Evolutionary conservation across 2,113 vertebrate species (phyloP).

Genomic region (Brachyistius frenatus): DNA sequence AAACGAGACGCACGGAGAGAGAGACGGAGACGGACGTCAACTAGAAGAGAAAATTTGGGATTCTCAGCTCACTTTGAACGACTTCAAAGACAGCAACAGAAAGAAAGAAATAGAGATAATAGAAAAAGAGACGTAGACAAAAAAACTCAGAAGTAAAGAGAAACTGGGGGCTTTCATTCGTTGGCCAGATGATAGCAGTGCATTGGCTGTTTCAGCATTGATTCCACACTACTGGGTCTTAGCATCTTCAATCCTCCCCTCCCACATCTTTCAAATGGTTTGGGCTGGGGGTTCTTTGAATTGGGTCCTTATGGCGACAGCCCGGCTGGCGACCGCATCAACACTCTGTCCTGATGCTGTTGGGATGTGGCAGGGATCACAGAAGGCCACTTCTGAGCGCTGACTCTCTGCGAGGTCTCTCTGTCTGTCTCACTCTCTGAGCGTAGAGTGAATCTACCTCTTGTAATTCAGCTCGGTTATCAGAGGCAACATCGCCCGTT

Average conservation of each 20-base stretch:
- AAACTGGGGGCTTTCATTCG: slow-evolving; percentile 49
- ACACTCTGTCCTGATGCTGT: slow-evolving; percentile 74
- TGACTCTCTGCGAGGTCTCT: slow-evolving; percentile 51
- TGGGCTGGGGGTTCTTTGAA: slow-evolving; percentile 74
- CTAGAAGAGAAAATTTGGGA: slow-evolving; percentile 56
- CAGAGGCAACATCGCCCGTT: not conserved
- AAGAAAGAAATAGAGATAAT: slow-evolving; percentile 50
- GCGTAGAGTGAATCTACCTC: slow-evolving; percentile 20
- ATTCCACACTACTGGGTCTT: slow-evolving; percentile 58
- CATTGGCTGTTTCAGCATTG: slow-evolving; percentile 43
- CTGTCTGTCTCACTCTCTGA: slow-evolving; percentile 42
- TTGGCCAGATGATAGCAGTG: slow-evolving; percentile 23
- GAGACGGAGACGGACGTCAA: slow-evolving; percentile 63
- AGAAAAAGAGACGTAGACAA: slow-evolving; percentile 30
- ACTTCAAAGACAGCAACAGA: slow-evolving; percentile 57
- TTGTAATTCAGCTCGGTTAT: slow-evolving; percentile 34
- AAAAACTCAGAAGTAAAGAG: slow-evolving; percentile 40
- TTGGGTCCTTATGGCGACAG: slow-evolving; percentile 78
- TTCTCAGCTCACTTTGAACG: slow-evolving; percentile 63
- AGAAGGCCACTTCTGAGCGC: slow-evolving; percentile 76
- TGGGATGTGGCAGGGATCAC: slow-evolving; percentile 77
- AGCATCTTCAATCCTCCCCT: slow-evolving; percentile 50
- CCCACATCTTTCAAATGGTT: slow-evolving; percentile 69
- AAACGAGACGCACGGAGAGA: slow-evolving; percentile 36
- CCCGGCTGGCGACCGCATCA: slow-evolving; percentile 73